Conservation (phyloP, 2,113 vertebrate species). For the Isurus oxyrinchus region DNA sequence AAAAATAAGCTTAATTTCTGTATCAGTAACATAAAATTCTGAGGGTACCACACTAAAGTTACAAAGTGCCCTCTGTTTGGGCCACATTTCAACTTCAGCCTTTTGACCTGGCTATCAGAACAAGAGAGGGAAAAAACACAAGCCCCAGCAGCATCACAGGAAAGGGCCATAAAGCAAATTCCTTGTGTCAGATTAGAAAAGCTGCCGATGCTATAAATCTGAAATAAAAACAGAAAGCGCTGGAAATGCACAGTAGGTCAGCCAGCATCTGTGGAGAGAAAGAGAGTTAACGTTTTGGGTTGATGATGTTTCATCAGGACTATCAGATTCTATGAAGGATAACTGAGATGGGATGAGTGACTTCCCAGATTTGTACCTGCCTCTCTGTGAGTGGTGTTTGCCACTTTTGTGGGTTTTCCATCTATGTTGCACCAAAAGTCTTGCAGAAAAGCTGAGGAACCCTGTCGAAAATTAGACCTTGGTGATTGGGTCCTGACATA, state of each 20-base stretch:
- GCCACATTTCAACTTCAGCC: neutral
- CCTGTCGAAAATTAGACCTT: neutral
- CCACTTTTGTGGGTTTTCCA: neutral
- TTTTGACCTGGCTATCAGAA: neutral
- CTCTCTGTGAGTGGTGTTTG: neutral
- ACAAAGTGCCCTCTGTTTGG: neutral
- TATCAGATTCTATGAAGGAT: neutral
- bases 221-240: too few relatives aligned
- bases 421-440: neutral
- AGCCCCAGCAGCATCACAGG: neutral
- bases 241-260: too few relatives aligned
- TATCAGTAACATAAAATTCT: neutral
- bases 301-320: neutral
- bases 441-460: neutral
- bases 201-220: too few relatives aligned
- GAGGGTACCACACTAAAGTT: neutral
- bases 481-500: neutral
- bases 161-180: neutral
- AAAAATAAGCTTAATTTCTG: neutral
- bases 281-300: too few relatives aligned
- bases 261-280: too few relatives aligned
- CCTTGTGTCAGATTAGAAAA: neutral
- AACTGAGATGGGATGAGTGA: neutral
- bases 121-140: neutral
- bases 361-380: neutral